Evolutionary conservation across 1,140 invertebrate species (phyloP).

Genomic region (Tetraneura akinire): DNA sequence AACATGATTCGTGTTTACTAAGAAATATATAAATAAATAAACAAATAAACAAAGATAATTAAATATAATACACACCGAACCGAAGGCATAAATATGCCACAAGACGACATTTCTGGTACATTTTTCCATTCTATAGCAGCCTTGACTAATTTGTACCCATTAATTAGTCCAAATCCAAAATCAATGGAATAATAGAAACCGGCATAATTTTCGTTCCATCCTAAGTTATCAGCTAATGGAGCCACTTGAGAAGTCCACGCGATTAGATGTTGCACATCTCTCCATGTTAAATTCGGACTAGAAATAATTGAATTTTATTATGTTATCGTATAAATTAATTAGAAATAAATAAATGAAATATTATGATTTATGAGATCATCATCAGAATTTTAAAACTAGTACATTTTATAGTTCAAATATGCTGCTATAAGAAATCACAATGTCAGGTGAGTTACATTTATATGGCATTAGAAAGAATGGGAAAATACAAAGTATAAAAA

Average conservation of each 20-base stretch:
- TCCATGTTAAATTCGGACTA: conserved; percentile 82
- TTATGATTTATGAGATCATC: neutral
- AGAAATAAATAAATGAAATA: neutral
- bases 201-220: conserved; percentile 72
- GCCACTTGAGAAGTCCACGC: conserved; percentile 78
- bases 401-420: too few species aligned
- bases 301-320: too few species aligned
- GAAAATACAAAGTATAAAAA: too few species aligned
- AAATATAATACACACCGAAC: conserved; percentile 42
- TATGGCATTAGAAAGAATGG: too few species aligned
- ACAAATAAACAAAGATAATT: too few species aligned
- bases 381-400: too few species aligned
- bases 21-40: too few species aligned
- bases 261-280: conserved; percentile 87
- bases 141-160: conserved; percentile 76
- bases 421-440: too few species aligned
- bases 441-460: too few species aligned
- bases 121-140: conserved; percentile 75
- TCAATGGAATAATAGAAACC: conserved; percentile 74
- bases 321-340: too few species aligned
- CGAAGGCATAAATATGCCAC: conserved; percentile 58
- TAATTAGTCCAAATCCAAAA: conserved; percentile 91
- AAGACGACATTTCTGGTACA: conserved; percentile 73
- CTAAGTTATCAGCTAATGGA: conserved; percentile 68
- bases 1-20: too few species aligned